Evolutionary conservation across 1,140 invertebrate species (phyloP).

Genomic region (Cydia fagiglandana): DNA sequence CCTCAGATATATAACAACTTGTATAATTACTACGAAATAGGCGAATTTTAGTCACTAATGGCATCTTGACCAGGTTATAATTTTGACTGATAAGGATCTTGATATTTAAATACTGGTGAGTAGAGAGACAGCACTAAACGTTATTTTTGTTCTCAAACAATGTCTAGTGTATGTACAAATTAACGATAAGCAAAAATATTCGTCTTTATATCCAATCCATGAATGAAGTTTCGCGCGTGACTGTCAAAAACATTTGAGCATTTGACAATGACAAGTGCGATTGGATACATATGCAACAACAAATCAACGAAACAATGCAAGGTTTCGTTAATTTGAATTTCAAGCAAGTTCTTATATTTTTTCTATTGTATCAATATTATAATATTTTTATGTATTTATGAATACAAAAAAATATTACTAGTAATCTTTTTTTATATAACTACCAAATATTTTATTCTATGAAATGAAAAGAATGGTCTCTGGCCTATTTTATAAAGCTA

Average conservation of each 20-base stretch:
- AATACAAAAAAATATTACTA: too few species aligned
- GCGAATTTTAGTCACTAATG: conserved; percentile 54
- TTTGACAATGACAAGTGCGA: not conserved
- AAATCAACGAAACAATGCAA: too few species aligned
- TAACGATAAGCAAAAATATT: not conserved
- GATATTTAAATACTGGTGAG: not conserved
- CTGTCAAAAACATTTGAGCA: conserved; percentile 20
- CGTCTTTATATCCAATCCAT: not conserved
- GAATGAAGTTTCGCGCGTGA: conserved; percentile 21
- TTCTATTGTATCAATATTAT: not conserved
- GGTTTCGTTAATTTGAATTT: not conserved
- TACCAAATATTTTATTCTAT: not conserved
- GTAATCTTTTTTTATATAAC: too few species aligned
- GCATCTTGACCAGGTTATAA: conserved; percentile 47
- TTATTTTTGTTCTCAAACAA: not conserved
- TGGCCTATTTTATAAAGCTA: too few species aligned
- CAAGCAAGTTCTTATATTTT: not conserved
- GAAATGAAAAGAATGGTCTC: not conserved
- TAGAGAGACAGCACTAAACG: not conserved
- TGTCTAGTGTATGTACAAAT: not conserved
- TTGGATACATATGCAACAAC: not conserved
- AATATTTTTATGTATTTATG: too few species aligned
- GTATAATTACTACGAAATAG: conserved; percentile 58
- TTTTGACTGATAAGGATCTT: not conserved
- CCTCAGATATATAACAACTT: conserved; percentile 59